A percentile compares a stretch with the other conserved stretches of the same genome.
Conservation (phyloP, 2,797 vertebrate species). For the Erethizon dorsatum region DNA sequence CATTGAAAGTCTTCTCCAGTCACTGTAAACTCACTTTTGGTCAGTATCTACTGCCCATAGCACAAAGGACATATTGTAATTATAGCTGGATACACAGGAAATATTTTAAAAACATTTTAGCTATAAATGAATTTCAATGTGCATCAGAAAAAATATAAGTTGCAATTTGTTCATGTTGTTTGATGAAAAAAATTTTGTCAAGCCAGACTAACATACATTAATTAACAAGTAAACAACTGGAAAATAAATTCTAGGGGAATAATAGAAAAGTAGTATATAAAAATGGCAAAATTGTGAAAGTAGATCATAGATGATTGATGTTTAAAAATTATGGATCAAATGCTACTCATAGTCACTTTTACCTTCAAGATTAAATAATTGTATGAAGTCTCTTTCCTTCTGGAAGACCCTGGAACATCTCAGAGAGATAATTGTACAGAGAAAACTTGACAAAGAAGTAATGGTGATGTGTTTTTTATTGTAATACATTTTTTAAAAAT, state of each 20-base stretch:
- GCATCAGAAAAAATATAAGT: background rate
- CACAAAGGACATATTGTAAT: background rate
- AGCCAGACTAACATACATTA: background rate
- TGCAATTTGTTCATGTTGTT: background rate
- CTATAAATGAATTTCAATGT: background rate
- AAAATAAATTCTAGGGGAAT: background rate
- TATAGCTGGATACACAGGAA: background rate
- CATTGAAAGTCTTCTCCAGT: background rate
- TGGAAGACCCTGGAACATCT: background rate
- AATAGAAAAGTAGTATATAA: background rate
- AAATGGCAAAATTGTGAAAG: background rate
- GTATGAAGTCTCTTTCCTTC: conserved; percentile 11
- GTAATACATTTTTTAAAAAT: no score
- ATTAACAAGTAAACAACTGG: background rate
- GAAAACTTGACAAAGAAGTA: background rate
- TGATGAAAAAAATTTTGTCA: background rate
- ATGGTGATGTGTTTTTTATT: no score
- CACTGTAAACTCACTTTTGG: background rate
- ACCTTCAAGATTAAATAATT: background rate
- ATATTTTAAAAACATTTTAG: background rate
- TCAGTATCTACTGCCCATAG: background rate
- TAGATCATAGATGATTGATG: background rate
- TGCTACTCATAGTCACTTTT: background rate
- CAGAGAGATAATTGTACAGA: background rate
- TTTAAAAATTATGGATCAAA: background rate